Percentiles rank a stretch among this genome's conserved stretches.
These are phyloP conservation scores for Linyphia triangularis DNA, from an alignment of 2,888 invertebrate genomes.

Conservation along the genomic window DNA sequence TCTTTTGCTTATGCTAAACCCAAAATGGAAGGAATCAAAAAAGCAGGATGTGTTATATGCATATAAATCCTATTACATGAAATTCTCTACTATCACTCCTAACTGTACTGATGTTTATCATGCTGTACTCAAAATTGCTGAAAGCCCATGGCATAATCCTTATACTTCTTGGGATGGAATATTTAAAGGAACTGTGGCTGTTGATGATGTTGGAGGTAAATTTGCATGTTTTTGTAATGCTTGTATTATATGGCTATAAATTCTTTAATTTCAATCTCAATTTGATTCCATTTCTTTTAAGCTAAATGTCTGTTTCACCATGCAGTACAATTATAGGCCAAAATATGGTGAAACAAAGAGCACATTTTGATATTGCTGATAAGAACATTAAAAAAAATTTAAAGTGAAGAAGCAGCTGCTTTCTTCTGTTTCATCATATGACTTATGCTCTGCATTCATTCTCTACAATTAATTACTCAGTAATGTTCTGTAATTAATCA, in stretches of 20 bases:
- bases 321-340: too few relatives aligned
- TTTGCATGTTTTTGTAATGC: neutral
- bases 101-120: neutral
- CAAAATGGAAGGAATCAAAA: slow-evolving; percentile 4
- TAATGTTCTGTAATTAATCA: too few relatives aligned
- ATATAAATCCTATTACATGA: neutral
- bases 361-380: too few relatives aligned
- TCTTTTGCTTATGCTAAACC: slow-evolving; percentile 26
- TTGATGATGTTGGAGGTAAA: slow-evolving; percentile 27
- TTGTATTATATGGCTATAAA: neutral
- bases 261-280: too few relatives aligned
- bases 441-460: too few relatives aligned
- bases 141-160: slow-evolving; percentile 43
- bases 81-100: neutral
- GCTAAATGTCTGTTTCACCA: too few relatives aligned
- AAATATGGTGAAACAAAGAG: too few relatives aligned
- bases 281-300: too few relatives aligned
- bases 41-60: slow-evolving; percentile 10
- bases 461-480: too few relatives aligned
- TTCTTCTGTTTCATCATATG: too few relatives aligned
- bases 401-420: too few relatives aligned
- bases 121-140: neutral
- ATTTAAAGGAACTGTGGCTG: slow-evolving; percentile 3
- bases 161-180: slow-evolving; percentile 42
- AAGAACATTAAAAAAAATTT: too few relatives aligned